A percentile compares a stretch with the other conserved stretches of the same genome.
Evolutionary conservation across 2,888 invertebrate genomes (phyloP).

Genomic region (Ophonus ardosiacus): DNA sequence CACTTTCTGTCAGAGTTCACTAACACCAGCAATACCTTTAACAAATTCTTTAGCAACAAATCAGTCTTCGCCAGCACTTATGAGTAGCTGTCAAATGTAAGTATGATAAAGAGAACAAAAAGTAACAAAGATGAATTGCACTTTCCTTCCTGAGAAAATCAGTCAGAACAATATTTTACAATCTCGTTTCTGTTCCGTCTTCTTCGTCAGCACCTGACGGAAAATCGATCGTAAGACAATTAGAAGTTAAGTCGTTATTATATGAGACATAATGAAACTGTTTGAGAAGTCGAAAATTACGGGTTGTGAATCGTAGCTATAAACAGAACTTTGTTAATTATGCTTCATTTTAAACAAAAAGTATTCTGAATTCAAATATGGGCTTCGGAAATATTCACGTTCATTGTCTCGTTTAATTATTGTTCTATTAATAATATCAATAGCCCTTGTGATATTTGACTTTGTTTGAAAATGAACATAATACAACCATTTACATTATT

Average conservation of each 20-base stretch:
- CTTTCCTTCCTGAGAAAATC: conserved; percentile 41
- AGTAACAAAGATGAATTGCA: conserved; percentile 56
- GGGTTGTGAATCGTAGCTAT: neutral
- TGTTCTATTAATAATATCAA: neutral
- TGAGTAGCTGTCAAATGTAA: conserved; percentile 51
- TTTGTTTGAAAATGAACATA: neutral
- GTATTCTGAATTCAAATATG: neutral
- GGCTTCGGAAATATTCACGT: neutral
- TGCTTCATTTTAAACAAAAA: neutral
- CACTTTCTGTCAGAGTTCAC: neutral
- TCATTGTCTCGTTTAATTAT: neutral
- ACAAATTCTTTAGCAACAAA: conserved; percentile 40
- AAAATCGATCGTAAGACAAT: conserved; percentile 15
- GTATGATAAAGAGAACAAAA: conserved; percentile 56
- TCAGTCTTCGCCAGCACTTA: conserved; percentile 42
- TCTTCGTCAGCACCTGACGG: conserved; percentile 21
- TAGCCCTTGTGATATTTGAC: neutral
- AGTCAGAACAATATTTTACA: conserved; percentile 29
- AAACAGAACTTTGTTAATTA: conserved; percentile 26
- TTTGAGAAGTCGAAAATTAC: neutral
- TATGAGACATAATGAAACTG: conserved; percentile 1
- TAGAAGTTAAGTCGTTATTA: conserved; percentile 25
- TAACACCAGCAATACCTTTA: conserved; percentile 11
- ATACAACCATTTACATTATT: too few relatives aligned
- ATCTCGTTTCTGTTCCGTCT: neutral